Conservation (phyloP, 2,113 vertebrate species). For the Salvator merianae region DNA sequence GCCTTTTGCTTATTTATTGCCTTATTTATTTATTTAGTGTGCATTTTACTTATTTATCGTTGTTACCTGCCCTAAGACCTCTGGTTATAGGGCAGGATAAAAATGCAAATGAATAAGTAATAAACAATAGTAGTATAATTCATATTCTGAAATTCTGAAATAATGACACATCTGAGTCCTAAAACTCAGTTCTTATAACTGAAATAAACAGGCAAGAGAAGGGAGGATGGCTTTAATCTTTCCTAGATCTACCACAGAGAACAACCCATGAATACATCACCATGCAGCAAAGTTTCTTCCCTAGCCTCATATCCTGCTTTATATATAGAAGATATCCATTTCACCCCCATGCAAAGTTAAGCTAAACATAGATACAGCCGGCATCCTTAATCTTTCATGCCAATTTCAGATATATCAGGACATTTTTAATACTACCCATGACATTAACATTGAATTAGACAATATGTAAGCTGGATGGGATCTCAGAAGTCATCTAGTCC, state of each 20-base stretch:
- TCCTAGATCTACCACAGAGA: neutral
- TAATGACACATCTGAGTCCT: no score
- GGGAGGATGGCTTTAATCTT: neutral
- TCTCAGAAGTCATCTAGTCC: no score
- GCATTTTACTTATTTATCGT: no score
- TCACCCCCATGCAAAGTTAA: slow-evolving; percentile 59
- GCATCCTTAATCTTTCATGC: neutral
- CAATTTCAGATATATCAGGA: neutral
- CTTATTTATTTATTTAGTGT: no score
- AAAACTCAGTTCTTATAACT: neutral
- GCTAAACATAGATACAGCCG: slow-evolving; percentile 26
- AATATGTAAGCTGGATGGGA: no score
- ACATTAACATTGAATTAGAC: neutral
- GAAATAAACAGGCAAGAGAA: slow-evolving; percentile 14
- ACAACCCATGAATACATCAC: slow-evolving; percentile 14
- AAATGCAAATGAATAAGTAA: no score
- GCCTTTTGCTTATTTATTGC: no score
- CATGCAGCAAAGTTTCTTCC: slow-evolving; percentile 1
- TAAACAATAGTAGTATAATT: neutral
- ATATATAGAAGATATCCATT: slow-evolving; percentile 21
- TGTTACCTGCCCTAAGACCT: no score
- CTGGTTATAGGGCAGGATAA: no score
- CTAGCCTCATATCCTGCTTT: neutral
- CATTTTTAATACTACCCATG: slow-evolving; percentile 30
- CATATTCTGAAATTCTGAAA: neutral